Percentiles rank a stretch among this genome's conserved stretches.
These are phyloP conservation scores for Echinarachnius parma DNA, from an alignment of 53 echinoderm and acorn worm species.

Conservation along the genomic window DNA sequence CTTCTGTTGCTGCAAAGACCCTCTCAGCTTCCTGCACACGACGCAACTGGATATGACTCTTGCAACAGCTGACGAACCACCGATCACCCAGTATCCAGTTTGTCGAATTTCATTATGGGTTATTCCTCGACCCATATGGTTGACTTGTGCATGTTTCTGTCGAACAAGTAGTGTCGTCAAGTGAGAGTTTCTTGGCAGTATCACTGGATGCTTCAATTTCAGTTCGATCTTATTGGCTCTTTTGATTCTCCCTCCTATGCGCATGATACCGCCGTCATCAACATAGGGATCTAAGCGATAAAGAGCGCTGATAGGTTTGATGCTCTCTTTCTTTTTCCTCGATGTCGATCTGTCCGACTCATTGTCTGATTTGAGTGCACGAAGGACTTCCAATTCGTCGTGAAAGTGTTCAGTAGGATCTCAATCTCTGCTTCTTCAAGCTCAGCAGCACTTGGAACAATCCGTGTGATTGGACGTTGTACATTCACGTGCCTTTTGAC, in stretches of 20 bases:
- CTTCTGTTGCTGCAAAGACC: conserved; percentile 43
- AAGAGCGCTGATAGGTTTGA: conserved; percentile 5
- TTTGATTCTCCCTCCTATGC: conserved; percentile 41
- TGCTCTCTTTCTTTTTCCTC: conserved; percentile 8
- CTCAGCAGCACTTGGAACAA: neutral
- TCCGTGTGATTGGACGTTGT: neutral
- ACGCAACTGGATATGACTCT: conserved; percentile 48
- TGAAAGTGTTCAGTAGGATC: conserved; percentile 1
- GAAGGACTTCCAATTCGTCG: neutral
- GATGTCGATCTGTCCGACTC: neutral
- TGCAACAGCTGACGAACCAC: conserved; percentile 48
- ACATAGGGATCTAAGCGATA: conserved; percentile 55
- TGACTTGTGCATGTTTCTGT: conserved; percentile 38
- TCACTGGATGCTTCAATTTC: conserved; percentile 48
- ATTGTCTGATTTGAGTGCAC: neutral
- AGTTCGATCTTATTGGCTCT: conserved; percentile 24
- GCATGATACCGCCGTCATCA: conserved; percentile 39
- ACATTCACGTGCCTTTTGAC: neutral
- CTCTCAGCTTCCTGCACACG: conserved; percentile 40
- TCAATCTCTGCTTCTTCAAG: conserved; percentile 15
- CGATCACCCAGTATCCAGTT: conserved; percentile 61
- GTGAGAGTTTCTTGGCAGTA: conserved; percentile 41
- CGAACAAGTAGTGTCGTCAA: conserved; percentile 46
- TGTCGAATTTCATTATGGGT: conserved; percentile 47
- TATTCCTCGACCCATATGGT: conserved; percentile 48